phyloP scores from a whole-genome alignment of 2,888 invertebrate genomes.

The Acanthoscelides obtectus region DNA sequence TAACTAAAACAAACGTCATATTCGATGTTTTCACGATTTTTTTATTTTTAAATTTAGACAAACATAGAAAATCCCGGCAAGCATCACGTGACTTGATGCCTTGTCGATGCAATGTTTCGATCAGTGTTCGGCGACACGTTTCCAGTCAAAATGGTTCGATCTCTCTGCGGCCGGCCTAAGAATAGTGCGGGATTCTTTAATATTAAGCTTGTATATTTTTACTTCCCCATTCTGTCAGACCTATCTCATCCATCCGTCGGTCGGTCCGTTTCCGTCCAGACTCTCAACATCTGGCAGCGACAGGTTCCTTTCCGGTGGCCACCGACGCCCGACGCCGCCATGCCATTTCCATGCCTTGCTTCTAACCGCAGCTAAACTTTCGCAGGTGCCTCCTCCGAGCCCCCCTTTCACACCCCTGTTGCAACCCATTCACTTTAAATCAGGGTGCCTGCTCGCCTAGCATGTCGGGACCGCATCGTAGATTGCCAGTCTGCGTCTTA shows the following conservation, averaged over 20 bases:
- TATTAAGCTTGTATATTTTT: not conserved
- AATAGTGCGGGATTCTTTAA: too few relatives aligned
- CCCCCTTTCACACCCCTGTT: not conserved
- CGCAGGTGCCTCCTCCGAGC: not conserved
- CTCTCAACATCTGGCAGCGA: not conserved
- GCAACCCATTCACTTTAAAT: not conserved
- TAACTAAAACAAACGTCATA: too few relatives aligned
- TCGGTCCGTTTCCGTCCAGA: not conserved
- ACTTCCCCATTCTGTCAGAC: not conserved
- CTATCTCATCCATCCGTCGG: not conserved
- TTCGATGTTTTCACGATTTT: too few relatives aligned
- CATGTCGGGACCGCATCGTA: not conserved
- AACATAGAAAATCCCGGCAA: too few relatives aligned
- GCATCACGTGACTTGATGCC: too few relatives aligned
- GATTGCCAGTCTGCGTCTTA: not conserved
- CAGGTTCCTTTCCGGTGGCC: not conserved
- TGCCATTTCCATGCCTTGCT: not conserved
- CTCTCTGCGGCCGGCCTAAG: too few relatives aligned
- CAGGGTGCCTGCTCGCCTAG: not conserved
- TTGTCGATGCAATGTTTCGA: too few relatives aligned
- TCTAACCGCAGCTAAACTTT: not conserved
- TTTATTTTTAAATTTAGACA: too few relatives aligned
- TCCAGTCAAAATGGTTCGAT: too few relatives aligned
- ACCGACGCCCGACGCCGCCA: not conserved
- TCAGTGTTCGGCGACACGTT: too few relatives aligned